These are phyloP conservation scores for Dipodomys merriami DNA, from an alignment of 2,113 vertebrate genomes.

Conservation along the genomic window DNA sequence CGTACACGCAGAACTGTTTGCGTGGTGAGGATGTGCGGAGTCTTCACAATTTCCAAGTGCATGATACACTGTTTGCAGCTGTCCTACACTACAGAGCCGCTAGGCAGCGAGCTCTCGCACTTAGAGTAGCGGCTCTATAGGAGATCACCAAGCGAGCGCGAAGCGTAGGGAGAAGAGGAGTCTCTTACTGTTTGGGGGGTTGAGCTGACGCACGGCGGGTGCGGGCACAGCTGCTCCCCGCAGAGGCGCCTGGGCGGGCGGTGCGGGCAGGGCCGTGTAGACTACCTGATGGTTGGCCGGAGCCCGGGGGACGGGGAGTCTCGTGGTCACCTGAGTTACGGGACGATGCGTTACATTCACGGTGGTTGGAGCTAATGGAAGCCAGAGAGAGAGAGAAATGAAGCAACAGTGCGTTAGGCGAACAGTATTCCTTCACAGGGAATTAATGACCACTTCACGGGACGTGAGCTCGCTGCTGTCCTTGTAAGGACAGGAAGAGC, in stretches of 20 bases:
- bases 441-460: neutral
- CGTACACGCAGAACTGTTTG: no score
- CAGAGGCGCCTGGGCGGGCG: constrained; percentile 85
- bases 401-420: constrained; percentile 12
- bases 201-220: constrained; percentile 86
- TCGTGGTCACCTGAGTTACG: constrained; percentile 83
- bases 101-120: neutral
- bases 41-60: no score
- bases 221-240: constrained; percentile 86
- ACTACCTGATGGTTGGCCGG: constrained; percentile 88
- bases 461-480: neutral
- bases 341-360: constrained; percentile 89
- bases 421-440: neutral
- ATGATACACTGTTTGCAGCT: no score
- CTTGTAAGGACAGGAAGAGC: constrained; percentile 29
- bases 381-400: constrained; percentile 52
- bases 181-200: constrained; percentile 86
- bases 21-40: no score
- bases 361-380: constrained; percentile 85
- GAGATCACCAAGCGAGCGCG: no score
- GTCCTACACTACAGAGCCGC: no score
- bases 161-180: no score
- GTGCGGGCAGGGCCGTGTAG: constrained; percentile 87
- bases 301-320: constrained; percentile 86
- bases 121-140: neutral